These are phyloP conservation scores for Astreopora myriophthalma DNA, from an alignment of 64 coral and sea anemone genomes.

Conservation along the genomic window DNA sequence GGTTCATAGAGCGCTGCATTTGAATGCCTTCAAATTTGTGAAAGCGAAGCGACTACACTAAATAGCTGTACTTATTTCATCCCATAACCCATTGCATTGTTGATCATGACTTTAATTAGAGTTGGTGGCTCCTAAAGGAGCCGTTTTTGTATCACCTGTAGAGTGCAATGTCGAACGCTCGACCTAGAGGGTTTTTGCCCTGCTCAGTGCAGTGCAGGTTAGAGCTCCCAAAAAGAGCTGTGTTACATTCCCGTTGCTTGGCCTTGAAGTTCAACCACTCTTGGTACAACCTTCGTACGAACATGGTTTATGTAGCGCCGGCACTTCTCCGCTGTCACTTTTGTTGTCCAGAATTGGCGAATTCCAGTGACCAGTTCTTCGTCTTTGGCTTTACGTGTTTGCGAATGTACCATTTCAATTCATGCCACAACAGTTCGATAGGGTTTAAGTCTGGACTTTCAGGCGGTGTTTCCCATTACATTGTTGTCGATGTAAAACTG, in stretches of 20 bases:
- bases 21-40: too few species aligned
- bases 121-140: constrained; percentile 23
- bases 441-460: not conserved
- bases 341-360: not conserved
- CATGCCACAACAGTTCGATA: not conserved
- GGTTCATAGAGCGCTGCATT: too few species aligned
- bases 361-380: constrained; percentile 29
- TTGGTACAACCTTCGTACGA: not conserved
- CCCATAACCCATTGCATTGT: not conserved
- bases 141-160: not conserved
- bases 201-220: not conserved
- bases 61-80: not conserved
- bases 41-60: too few species aligned
- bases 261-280: not conserved
- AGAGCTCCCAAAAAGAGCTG: not conserved
- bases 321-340: not conserved
- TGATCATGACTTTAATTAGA: not conserved
- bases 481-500: not conserved
- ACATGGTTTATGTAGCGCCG: not conserved
- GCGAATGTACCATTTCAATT: not conserved
- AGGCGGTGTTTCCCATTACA: not conserved
- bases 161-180: too few species aligned
- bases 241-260: not conserved
- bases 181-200: not conserved
- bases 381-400: constrained; percentile 4